phyloP scores from a whole-genome alignment of 2,797 vertebrate genomes.

The Sibirionetta formosa region DNA sequence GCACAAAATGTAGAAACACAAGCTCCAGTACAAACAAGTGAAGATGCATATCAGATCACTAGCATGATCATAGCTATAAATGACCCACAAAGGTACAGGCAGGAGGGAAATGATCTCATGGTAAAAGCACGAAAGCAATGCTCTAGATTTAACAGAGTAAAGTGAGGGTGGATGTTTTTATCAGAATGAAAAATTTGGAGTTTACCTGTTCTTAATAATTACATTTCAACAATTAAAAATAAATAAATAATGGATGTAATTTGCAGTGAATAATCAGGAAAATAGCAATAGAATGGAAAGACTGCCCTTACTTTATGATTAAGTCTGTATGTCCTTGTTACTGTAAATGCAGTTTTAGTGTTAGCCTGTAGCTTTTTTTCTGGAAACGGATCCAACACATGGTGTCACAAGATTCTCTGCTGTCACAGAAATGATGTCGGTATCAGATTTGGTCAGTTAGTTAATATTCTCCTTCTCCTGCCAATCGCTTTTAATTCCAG shows the following conservation, averaged over 20 bases:
- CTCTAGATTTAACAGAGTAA: not conserved
- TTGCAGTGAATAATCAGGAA: not conserved
- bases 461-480: conserved; percentile 31
- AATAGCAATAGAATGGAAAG: not conserved
- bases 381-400: conserved; percentile 43
- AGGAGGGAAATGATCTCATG: not conserved
- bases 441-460: conserved; percentile 56
- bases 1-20: not conserved
- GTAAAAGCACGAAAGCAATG: not conserved
- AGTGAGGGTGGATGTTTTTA: not conserved
- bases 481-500: conserved; percentile 51
- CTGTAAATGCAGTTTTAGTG: conserved; percentile 49
- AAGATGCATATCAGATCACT: not conserved
- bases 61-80: not conserved
- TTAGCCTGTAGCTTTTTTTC: conserved; percentile 43
- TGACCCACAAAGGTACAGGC: not conserved
- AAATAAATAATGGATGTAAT: not conserved
- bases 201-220: not conserved
- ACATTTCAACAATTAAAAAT: not conserved
- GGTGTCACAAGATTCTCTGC: conserved; percentile 44
- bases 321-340: conserved; percentile 31
- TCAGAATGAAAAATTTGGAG: not conserved
- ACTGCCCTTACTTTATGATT: conserved; percentile 18
- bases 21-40: not conserved
- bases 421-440: conserved; percentile 61